Percentiles rank a stretch among this genome's conserved stretches.
Conservation (phyloP, 2,113 vertebrate species). For the Carassius gibelio region DNA sequence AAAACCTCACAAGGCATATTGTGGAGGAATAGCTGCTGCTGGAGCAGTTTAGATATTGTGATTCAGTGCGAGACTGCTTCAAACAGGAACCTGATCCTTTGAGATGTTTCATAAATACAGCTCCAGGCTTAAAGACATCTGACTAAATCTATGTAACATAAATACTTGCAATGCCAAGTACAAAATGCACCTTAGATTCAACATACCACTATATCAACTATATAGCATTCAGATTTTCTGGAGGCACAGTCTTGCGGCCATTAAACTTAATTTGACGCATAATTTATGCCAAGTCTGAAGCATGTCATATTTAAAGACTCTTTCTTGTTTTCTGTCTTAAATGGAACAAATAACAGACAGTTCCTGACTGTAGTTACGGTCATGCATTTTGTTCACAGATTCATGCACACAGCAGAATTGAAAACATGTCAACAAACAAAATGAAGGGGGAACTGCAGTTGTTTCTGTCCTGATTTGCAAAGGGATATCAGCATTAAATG, state of each 20-base stretch:
- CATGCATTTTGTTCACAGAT: background rate
- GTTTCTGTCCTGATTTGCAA: background rate
- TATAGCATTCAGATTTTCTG: background rate
- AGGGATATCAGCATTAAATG: background rate
- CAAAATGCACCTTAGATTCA: constrained; percentile 10
- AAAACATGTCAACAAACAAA: background rate
- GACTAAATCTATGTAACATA: constrained; percentile 20
- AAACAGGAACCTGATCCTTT: constrained; percentile 36
- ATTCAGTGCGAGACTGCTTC: constrained; percentile 23
- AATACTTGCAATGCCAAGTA: background rate
- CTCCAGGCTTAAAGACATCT: constrained; percentile 18
- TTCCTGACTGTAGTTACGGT: background rate
- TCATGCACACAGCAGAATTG: background rate
- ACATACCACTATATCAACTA: constrained; percentile 9
- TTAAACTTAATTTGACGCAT: background rate
- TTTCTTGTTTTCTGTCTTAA: background rate
- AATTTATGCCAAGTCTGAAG: background rate
- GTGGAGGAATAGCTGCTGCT: constrained; percentile 4
- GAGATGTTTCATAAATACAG: constrained; percentile 31
- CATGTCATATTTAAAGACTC: background rate
- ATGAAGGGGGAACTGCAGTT: background rate
- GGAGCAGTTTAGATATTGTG: constrained; percentile 20
- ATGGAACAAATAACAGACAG: background rate
- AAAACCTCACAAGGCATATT: constrained; percentile 27
- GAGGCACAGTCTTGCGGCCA: background rate